A percentile compares a stretch with the other conserved stretches of the same genome.
These are phyloP conservation scores for Notarius quadriscutis DNA, from an alignment of 2,113 vertebrate genomes.

Conservation along the genomic window DNA sequence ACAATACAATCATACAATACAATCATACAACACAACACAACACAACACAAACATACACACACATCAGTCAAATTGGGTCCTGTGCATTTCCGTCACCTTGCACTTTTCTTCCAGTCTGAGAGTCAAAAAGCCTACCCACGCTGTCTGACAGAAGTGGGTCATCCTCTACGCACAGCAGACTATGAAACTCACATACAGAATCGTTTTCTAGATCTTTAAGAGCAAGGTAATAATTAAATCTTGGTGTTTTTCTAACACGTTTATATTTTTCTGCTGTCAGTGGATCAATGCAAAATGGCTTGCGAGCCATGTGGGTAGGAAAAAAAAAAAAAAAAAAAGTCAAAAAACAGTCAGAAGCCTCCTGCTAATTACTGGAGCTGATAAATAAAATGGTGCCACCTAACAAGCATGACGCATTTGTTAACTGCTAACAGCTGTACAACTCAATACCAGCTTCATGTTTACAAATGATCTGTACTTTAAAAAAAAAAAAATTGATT, in stretches of 20 bases:
- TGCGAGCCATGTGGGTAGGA: background rate
- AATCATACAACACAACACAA: no score
- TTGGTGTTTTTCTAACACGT: background rate
- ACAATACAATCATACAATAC: no score
- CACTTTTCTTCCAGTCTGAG: background rate
- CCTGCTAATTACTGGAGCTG: constrained; percentile 18
- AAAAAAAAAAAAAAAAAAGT: background rate
- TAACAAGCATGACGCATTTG: background rate
- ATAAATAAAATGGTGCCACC: background rate
- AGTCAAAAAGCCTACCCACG: background rate
- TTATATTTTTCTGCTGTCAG: background rate
- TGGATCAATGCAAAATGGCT: background rate
- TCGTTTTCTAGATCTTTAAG: background rate
- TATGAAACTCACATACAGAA: background rate
- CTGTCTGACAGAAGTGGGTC: background rate
- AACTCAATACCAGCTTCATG: background rate
- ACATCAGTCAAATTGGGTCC: constrained; percentile 13
- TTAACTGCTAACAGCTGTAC: background rate
- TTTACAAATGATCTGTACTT: background rate
- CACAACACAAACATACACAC: no score
- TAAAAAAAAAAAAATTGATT: background rate
- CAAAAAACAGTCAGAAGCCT: background rate
- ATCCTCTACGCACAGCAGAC: background rate
- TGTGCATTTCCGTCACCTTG: constrained; percentile 24
- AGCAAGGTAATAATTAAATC: background rate